A percentile compares a stretch with the other conserved stretches of the same genome.
phyloP scores from a whole-genome alignment of 2,797 vertebrate genomes.

The Rallus crepitans region DNA sequence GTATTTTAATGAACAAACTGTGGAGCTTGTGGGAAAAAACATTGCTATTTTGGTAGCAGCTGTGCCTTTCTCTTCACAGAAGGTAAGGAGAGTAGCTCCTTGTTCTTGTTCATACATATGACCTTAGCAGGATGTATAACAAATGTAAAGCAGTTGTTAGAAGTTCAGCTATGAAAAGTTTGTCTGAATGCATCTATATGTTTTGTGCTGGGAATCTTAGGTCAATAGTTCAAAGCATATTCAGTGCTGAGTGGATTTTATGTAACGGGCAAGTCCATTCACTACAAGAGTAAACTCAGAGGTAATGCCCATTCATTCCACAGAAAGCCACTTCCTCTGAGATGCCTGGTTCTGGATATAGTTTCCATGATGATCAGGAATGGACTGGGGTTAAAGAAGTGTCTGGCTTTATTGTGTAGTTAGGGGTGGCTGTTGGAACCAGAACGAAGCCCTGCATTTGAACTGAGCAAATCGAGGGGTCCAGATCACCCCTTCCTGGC shows the following conservation, averaged over 20 bases:
- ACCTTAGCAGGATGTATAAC: not conserved
- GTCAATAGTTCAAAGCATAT: not conserved
- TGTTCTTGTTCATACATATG: not conserved
- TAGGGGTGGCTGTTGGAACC: not conserved
- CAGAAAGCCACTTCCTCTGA: not conserved
- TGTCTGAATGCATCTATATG: not conserved
- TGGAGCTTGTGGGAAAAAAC: not conserved
- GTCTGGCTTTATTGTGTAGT: not conserved
- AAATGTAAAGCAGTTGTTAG: not conserved
- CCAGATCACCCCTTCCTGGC: not conserved
- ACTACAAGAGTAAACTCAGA: not conserved
- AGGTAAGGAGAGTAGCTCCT: not conserved
- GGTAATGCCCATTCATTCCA: not conserved
- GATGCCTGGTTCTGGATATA: not conserved
- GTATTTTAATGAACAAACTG: not conserved
- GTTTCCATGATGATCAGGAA: not conserved
- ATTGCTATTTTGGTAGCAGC: not conserved
- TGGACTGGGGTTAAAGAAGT: not conserved
- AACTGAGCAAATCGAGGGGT: fast-evolving
- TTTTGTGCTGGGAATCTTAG: not conserved
- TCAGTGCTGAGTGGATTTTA: not conserved
- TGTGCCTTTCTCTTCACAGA: not conserved
- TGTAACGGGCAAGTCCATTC: not conserved
- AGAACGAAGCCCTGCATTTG: not conserved
- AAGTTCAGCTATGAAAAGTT: not conserved